Evolutionary conservation across 1,140 invertebrate species (phyloP).

Genomic region (Papilio polyxenes): DNA sequence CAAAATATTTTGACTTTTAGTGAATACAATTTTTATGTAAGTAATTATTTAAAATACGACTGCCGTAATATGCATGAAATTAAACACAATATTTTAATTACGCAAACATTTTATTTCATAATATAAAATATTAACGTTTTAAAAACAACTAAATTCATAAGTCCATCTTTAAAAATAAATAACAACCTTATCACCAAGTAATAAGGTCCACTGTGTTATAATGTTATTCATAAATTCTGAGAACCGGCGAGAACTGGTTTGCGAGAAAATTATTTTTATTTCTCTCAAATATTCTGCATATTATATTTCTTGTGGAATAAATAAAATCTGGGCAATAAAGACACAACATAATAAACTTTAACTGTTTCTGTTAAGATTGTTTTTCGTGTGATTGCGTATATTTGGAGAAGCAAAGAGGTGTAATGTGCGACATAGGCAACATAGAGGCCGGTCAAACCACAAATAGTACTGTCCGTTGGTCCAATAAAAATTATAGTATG

Average conservation of each 20-base stretch:
- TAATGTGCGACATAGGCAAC: not conserved
- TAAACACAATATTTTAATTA: no score
- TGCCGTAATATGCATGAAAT: no score
- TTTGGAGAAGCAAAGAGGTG: not conserved
- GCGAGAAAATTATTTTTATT: slow-evolving; percentile 14
- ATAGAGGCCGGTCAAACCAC: not conserved
- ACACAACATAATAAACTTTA: not conserved
- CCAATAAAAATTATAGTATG: slow-evolving; percentile 15
- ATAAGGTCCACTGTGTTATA: not conserved
- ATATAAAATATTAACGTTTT: not conserved
- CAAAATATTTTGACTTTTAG: no score
- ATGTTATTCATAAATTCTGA: slow-evolving; percentile 29
- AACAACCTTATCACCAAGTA: not conserved
- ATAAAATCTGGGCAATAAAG: not conserved
- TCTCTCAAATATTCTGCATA: slow-evolving; percentile 1
- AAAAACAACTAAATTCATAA: not conserved
- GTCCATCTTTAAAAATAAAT: not conserved
- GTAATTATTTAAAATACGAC: no score
- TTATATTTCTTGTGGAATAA: slow-evolving; percentile 17
- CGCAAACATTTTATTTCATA: no score
- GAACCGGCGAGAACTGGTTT: slow-evolving; percentile 26
- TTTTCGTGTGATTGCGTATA: not conserved
- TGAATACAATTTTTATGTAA: not conserved
- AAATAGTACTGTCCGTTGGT: not conserved
- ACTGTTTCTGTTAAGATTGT: not conserved